A percentile compares a stretch with the other conserved stretches of the same genome.
These are phyloP conservation scores for Hemichromis elongatus DNA, from an alignment of 2,113 vertebrate species.

Conservation along the genomic window DNA sequence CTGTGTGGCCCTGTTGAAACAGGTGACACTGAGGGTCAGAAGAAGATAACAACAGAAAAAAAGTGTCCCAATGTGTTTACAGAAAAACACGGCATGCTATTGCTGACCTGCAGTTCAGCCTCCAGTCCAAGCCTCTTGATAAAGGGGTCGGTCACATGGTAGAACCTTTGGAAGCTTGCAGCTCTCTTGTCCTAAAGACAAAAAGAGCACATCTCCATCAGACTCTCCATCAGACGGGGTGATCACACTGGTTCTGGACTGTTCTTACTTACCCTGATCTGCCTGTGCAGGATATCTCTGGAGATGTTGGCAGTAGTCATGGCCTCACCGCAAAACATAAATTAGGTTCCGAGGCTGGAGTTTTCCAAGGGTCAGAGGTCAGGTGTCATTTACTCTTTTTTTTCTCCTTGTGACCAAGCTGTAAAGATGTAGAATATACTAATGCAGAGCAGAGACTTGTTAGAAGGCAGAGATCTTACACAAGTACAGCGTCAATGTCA, in stretches of 20 bases:
- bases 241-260: not conserved
- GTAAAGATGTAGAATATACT: not conserved
- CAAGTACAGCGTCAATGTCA: not conserved
- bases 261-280: conserved; percentile 74
- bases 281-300: conserved; percentile 86
- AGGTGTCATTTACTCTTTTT: conserved; percentile 73
- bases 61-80: not conserved
- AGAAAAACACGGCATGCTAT: not conserved
- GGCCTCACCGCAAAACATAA: conserved; percentile 71
- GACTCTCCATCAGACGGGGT: not conserved
- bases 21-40: not conserved
- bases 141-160: conserved; percentile 95
- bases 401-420: not conserved
- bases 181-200: conserved; percentile 82
- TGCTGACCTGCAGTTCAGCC: conserved; percentile 88
- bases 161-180: conserved; percentile 85
- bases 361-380: conserved; percentile 63
- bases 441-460: not conserved
- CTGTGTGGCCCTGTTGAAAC: conserved; percentile 87
- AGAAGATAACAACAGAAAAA: not conserved
- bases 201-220: not conserved
- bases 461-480: not conserved
- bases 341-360: conserved; percentile 41
- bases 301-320: conserved; percentile 94
- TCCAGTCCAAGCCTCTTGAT: conserved; percentile 94